Evolutionary conservation across 1,140 invertebrate genomes (phyloP), one percentile per base, ranked within the genome.

Genomic region (Drosophila santomea): DNA sequence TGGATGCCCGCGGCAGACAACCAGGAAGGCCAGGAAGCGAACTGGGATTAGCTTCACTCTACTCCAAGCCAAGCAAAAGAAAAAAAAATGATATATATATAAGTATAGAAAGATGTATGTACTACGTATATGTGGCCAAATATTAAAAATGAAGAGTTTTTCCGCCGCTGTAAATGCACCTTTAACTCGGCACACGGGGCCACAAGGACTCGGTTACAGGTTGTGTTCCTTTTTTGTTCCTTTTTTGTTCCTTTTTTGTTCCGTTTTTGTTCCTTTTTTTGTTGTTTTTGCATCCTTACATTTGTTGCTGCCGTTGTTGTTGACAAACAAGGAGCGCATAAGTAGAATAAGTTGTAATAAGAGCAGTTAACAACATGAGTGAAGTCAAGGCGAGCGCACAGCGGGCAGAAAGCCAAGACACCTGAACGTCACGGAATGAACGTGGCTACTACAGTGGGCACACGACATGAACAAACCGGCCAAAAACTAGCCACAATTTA

Each of bases 331-430:
- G 77, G 67, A 83, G 71, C 64, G 80, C 63, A 83, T 71, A 58
- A 69, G 66, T 72, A 50, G 68, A 88, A 86, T 82, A 86, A 82
- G 82, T 86, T 88, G 82, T 86, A 86, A 86, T 86, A 88, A 88
- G 83, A 88, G 79, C 84, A 88, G 82, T 88, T 88, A 86, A 86
- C 82, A 86, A 82, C 68, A 74, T 75, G 83, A 72, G 52, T 52
- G 51, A 77, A 57, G 57, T 45, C 51, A 60, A 50, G 41, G 52
- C 39, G 59, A 23, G 74, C 45, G 38, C 44, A 57, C 61, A 47
- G 25, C 58, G 36, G 63, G 57, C 62, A 68, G 44, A 61, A 55
- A 17, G 50, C 47, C 44, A 68, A 28, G 57, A 64, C 77, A 85
- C 62, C 76, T 80, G 79, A 60, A 74, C 41, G 69, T 73, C 68